A percentile compares a stretch with the other conserved stretches of the same genome.
phyloP scores from a whole-genome alignment of 2,888 invertebrate species.

The Plagodis pulveraria region DNA sequence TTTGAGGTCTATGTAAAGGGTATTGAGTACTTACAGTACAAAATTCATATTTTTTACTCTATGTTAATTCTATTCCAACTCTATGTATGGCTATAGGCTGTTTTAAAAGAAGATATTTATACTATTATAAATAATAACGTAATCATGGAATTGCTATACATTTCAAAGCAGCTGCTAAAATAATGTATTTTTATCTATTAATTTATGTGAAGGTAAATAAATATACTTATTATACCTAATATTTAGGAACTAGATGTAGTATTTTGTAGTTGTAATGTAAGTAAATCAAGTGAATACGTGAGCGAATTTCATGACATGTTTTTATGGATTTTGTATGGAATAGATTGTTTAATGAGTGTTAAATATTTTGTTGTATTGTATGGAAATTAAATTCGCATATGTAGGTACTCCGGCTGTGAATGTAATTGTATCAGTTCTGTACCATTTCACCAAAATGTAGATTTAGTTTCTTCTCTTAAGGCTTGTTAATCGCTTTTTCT shows the following conservation, averaged over 20 bases:
- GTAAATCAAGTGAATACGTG: constrained; percentile 41
- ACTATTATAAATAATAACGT: background rate
- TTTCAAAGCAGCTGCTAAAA: constrained; percentile 12
- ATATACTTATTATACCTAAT: constrained; percentile 20
- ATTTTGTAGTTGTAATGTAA: constrained; percentile 17
- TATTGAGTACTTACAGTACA: constrained; percentile 17
- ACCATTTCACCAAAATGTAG: constrained; percentile 50
- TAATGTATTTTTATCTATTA: constrained; percentile 10
- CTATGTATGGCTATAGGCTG: too few species aligned
- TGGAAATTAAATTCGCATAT: constrained; percentile 36
- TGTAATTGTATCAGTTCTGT: constrained; percentile 51
- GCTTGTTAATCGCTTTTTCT: background rate
- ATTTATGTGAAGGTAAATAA: constrained; percentile 24
- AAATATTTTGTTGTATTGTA: constrained; percentile 18
- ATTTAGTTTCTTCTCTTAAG: constrained; percentile 9
- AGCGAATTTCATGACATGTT: constrained; percentile 67
- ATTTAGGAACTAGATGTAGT: constrained; percentile 22
- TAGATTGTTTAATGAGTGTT: constrained; percentile 27
- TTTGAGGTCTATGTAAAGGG: background rate
- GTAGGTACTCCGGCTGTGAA: constrained; percentile 62
- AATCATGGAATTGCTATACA: constrained; percentile 10
- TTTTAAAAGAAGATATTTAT: too few species aligned
- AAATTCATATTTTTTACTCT: constrained; percentile 3
- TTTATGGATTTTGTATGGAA: constrained; percentile 30
- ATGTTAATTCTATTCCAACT: too few species aligned